Base-by-base conservation (phyloP, 2,797 vertebrate genomes). In the Platalea minor region DNA sequence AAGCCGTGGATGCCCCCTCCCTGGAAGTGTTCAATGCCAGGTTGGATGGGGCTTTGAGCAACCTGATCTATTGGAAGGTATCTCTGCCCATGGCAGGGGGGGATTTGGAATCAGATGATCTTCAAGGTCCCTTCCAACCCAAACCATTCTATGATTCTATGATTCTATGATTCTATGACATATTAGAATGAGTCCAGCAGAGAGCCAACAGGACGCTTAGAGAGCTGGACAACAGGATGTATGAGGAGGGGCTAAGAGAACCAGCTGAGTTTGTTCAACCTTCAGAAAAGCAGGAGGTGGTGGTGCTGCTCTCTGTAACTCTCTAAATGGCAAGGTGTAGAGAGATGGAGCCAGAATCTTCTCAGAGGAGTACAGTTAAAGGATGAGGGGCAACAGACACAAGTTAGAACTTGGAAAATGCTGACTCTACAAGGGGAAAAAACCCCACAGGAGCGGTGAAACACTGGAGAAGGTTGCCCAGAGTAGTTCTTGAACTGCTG, bases 381-480 rank as follows among this genome's bases (percentile, higher is more conserved):
- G 20, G 39, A 46, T 43, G 35, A 77, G 7, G 5, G 25, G 9
- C 29, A 74, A 51, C 26, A 70, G 16, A 59, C 8, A 43, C 7
- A 74, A 77, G 33, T 65, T 26, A 61, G 18, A 61, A 77, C 15
- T 33, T 9, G 29, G 20, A 51, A 74, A 86, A 81, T 43, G 18
- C 64, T 70, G 14, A 46, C 8, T 17, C 24, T 39, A 5, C 5
- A 9, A 46, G 31, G 39, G 13, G 2, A 24, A 78, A 78, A 91
- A 50, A 11, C 0, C 2, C 14, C 5, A 17, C 1, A 53, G 31
- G 7, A 76, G 3, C 3, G 2, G 6, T 29, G 28, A 56, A 86
- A 60, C 33, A 19, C 39, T 39, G 48, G 51, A 85, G 33, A 9
- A 56, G 12, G 31, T 65, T 91, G 35, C 39, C n/a, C 26, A 50